A percentile compares a stretch with the other conserved stretches of the same genome.
Conservation (phyloP, 2,888 invertebrate genomes). For the Dioctria linearis region DNA sequence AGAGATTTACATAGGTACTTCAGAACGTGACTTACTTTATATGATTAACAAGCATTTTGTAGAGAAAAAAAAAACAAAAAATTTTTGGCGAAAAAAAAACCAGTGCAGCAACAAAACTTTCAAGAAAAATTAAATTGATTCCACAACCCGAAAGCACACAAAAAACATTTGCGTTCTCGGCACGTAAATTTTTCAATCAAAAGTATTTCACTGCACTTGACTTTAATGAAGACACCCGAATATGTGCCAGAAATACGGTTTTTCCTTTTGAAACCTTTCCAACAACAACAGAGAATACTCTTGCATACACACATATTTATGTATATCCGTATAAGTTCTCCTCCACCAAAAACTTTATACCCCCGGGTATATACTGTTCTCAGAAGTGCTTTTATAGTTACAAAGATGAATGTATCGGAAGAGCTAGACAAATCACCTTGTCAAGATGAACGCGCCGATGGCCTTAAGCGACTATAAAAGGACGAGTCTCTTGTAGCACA, state of each 20-base stretch:
- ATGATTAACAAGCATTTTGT: too few species aligned
- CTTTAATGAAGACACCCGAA: conserved; percentile 20
- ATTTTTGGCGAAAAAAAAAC: too few species aligned
- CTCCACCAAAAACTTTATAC: background rate
- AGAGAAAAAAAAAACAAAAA: too few species aligned
- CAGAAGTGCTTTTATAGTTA: conserved; percentile 31
- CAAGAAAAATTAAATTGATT: too few species aligned
- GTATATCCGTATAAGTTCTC: too few species aligned
- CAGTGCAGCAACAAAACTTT: too few species aligned
- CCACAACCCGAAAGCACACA: too few species aligned
- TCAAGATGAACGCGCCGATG: conserved; percentile 27
- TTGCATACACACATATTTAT: background rate
- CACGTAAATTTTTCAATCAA: background rate
- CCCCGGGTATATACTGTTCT: background rate
- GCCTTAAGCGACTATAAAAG: conserved; percentile 6
- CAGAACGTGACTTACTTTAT: too few species aligned
- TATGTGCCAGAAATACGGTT: background rate
- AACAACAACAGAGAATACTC: background rate
- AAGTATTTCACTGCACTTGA: conserved; percentile 4
- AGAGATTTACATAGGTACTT: too few species aligned
- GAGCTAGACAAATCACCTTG: conserved; percentile 43
- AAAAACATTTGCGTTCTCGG: background rate
- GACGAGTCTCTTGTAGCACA: conserved; percentile 8
- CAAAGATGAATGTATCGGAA: conserved; percentile 38
- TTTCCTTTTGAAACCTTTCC: background rate